A percentile compares a stretch with the other conserved stretches of the same genome.
Conservation (phyloP, 1,140 invertebrate species). For the Aphelenchoides fujianensis region DNA sequence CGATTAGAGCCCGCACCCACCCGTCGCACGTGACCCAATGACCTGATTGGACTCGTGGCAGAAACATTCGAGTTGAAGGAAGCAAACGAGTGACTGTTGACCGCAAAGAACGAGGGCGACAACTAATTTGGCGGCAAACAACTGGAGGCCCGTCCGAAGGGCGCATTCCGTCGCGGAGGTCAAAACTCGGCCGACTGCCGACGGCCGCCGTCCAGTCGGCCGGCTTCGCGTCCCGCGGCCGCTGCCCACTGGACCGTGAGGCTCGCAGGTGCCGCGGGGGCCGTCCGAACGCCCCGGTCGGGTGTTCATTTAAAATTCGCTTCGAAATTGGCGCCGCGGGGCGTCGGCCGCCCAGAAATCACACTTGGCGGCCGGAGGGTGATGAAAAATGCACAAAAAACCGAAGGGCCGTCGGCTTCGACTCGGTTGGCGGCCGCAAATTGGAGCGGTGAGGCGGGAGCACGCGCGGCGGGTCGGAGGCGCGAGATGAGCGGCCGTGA, state of each 20-base stretch:
- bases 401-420: neutral
- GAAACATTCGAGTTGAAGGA: too few relatives aligned
- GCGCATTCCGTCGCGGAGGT: too few relatives aligned
- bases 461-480: too few relatives aligned
- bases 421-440: too few relatives aligned
- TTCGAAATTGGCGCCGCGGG: neutral
- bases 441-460: too few relatives aligned
- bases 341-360: neutral
- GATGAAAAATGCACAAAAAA: neutral
- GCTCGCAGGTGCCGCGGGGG: neutral
- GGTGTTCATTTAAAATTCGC: neutral
- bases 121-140: neutral
- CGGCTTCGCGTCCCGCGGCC: neutral
- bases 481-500: too few relatives aligned
- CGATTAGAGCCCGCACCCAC: too few relatives aligned
- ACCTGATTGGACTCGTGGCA: too few relatives aligned
- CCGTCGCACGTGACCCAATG: too few relatives aligned
- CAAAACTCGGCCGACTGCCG: too few relatives aligned
- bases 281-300: neutral
- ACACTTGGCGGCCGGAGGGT: neutral
- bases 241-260: neutral
- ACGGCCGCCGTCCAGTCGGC: too few relatives aligned
- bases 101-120: neutral
- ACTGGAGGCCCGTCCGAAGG: too few relatives aligned
- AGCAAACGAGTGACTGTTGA: neutral